Conservation (phyloP, 2,797 vertebrate species). For the Muraenolepis orangiensis region DNA sequence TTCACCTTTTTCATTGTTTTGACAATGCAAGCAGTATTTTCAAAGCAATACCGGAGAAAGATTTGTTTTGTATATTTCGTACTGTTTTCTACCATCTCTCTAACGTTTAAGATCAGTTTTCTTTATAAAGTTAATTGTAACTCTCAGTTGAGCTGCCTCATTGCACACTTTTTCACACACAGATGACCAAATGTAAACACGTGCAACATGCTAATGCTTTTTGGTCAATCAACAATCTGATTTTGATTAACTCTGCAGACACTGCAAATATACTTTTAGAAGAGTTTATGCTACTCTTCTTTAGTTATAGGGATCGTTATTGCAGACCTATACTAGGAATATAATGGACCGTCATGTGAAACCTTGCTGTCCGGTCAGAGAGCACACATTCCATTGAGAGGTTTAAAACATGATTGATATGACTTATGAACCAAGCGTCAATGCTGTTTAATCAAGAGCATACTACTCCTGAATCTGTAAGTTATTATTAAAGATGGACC, state of each 20-base stretch:
- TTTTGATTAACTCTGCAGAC: neutral
- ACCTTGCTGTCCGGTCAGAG: slow-evolving; percentile 28
- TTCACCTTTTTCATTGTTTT: slow-evolving; percentile 39
- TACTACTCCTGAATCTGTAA: slow-evolving; percentile 39
- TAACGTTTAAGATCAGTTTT: neutral
- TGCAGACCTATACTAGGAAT: neutral
- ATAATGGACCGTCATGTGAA: slow-evolving; percentile 24
- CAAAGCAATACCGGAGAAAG: slow-evolving; percentile 39
- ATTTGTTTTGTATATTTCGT: slow-evolving; percentile 67
- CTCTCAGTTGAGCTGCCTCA: neutral
- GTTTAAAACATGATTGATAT: slow-evolving; percentile 8
- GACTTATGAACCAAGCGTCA: slow-evolving; percentile 8
- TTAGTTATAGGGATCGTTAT: neutral
- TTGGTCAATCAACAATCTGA: neutral
- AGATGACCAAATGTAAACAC: neutral
- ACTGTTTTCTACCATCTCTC: slow-evolving; percentile 48
- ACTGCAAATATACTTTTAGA: neutral
- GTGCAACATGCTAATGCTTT: neutral
- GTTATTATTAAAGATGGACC: slow-evolving; percentile 61
- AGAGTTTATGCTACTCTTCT: neutral
- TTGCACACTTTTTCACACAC: neutral
- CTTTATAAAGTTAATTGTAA: neutral
- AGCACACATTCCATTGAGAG: slow-evolving; percentile 50
- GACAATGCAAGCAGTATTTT: slow-evolving; percentile 11
- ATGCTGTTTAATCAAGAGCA: slow-evolving; percentile 28